These are phyloP conservation scores for Halichoeres trimaculatus DNA, from an alignment of 2,113 vertebrate species.

Conservation along the genomic window DNA sequence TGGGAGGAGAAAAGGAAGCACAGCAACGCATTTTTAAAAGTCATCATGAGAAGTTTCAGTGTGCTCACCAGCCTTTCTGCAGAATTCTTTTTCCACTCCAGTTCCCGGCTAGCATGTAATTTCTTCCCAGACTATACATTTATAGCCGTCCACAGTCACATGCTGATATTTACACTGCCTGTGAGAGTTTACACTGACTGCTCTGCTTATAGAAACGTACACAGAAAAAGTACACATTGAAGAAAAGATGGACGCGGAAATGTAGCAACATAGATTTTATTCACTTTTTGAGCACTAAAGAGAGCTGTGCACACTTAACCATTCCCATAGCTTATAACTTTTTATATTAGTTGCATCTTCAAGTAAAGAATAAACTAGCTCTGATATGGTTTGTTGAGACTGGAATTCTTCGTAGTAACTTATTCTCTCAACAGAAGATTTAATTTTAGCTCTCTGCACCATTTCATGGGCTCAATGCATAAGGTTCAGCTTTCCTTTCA, in stretches of 20 bases:
- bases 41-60: no score
- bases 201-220: constrained; percentile 41
- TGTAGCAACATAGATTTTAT: constrained; percentile 74
- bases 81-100: constrained; percentile 80
- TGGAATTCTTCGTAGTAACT: constrained; percentile 49
- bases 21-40: no score
- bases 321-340: constrained; percentile 70
- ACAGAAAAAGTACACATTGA: no score
- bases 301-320: constrained; percentile 66
- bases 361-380: constrained; percentile 73
- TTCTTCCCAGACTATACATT: constrained; percentile 80
- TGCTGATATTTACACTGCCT: constrained; percentile 49
- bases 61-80: constrained; percentile 26
- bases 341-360: constrained; percentile 70
- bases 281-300: constrained; percentile 70
- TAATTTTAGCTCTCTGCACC: constrained; percentile 70
- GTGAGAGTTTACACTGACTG: constrained; percentile 32
- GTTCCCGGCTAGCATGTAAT: constrained; percentile 81
- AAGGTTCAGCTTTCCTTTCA: constrained; percentile 37
- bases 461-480: constrained; percentile 67
- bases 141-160: constrained; percentile 76
- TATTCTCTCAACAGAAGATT: constrained; percentile 31
- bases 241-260: constrained; percentile 21
- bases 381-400: constrained; percentile 30
- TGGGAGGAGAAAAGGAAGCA: neutral